These are phyloP conservation scores for Neoniphon sammara DNA, from an alignment of 2,797 vertebrate species.

Conservation along the genomic window DNA sequence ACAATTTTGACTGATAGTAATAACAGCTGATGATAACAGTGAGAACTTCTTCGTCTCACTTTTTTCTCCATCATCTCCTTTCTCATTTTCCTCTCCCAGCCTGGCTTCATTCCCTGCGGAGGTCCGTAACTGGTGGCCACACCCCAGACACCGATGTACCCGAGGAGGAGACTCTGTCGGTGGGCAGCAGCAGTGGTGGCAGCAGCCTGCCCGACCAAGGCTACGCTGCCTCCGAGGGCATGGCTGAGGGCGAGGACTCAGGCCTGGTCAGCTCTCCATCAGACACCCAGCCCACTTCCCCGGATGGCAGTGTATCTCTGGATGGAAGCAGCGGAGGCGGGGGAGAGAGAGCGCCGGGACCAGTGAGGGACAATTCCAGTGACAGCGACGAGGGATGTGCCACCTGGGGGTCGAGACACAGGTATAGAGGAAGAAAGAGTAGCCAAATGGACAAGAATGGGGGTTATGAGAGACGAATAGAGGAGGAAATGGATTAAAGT, in stretches of 20 bases:
- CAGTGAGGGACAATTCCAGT: slow-evolving; percentile 75
- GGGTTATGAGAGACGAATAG: no score
- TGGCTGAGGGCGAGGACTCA: slow-evolving; percentile 79
- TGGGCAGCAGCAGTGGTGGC: slow-evolving; percentile 74
- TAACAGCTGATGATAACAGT: not conserved
- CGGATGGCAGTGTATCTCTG: slow-evolving; percentile 79
- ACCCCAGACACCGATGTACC: slow-evolving; percentile 56
- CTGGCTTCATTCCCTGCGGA: slow-evolving; percentile 73
- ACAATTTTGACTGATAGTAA: slow-evolving; percentile 12
- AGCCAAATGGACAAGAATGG: no score
- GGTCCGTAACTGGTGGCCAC: slow-evolving; percentile 39
- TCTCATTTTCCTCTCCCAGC: slow-evolving; percentile 56
- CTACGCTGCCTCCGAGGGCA: slow-evolving; percentile 81
- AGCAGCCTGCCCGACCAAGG: slow-evolving; percentile 83
- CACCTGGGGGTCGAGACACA: slow-evolving; percentile 80
- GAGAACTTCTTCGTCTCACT: not conserved
- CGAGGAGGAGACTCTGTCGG: slow-evolving; percentile 78
- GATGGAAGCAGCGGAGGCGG: slow-evolving; percentile 42
- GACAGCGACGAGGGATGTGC: slow-evolving; percentile 84
- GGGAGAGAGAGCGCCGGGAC: slow-evolving; percentile 43
- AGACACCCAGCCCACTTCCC: slow-evolving; percentile 87
- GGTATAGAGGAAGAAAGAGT: slow-evolving; percentile 64
- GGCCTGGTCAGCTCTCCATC: slow-evolving; percentile 86
- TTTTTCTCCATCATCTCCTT: slow-evolving; percentile 20
- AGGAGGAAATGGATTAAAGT: no score